A percentile compares a stretch with the other conserved stretches of the same genome.
These are phyloP conservation scores for Myanophis thanlyinensis DNA, from an alignment of 2,113 vertebrate genomes.

Conservation along the genomic window DNA sequence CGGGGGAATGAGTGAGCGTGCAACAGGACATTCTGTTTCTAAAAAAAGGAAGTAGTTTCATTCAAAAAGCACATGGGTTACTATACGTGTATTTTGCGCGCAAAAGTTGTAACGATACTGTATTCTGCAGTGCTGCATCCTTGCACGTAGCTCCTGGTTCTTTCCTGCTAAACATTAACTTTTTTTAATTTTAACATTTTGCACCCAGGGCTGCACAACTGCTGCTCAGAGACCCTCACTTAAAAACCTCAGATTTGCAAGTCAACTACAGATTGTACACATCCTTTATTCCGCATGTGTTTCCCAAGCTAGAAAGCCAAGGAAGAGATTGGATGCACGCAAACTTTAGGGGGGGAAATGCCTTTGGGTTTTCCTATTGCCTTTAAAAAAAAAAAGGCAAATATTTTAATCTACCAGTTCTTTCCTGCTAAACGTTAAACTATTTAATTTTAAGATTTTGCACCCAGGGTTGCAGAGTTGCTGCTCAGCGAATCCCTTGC, in stretches of 20 bases:
- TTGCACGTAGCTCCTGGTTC: background rate
- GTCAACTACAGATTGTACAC: background rate
- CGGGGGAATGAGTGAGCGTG: too few species aligned
- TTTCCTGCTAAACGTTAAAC: too few species aligned
- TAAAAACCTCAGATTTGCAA: background rate
- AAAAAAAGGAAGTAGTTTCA: background rate
- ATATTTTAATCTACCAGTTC: too few species aligned
- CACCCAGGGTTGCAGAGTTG: too few species aligned
- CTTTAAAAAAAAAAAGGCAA: too few species aligned
- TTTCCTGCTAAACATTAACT: background rate
- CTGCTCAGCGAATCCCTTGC: too few species aligned
- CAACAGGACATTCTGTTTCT: background rate
- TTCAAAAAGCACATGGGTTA: background rate
- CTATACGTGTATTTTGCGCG: background rate
- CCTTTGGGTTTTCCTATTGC: too few species aligned
- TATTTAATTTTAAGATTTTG: too few species aligned
- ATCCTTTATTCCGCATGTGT: background rate
- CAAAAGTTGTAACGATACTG: rapidly evolving
- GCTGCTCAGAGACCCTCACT: too few species aligned
- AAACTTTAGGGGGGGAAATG: background rate
- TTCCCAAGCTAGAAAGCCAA: background rate
- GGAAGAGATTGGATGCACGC: background rate
- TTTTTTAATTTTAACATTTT: background rate
- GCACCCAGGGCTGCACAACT: background rate
- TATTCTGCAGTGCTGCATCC: background rate